These are phyloP conservation scores for Drosophila subobscura DNA, from an alignment of 1,140 invertebrate genomes.

Conservation along the genomic window DNA sequence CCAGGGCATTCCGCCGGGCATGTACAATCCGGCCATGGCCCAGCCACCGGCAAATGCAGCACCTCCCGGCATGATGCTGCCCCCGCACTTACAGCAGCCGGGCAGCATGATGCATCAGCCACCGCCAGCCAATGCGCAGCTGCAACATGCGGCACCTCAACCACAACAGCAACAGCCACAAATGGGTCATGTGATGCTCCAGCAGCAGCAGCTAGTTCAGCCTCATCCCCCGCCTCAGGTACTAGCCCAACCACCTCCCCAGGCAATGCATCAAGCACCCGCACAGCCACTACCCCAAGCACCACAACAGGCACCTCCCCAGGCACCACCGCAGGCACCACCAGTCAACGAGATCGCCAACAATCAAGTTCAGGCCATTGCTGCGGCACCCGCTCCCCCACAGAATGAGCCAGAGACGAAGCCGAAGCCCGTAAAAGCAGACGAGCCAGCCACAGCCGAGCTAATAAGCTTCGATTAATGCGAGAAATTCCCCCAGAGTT, in stretches of 20 bases:
- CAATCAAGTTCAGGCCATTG: constrained; percentile 66
- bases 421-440: constrained; percentile 69
- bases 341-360: constrained; percentile 56
- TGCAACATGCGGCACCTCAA: constrained; percentile 29
- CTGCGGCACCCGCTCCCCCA: constrained; percentile 78
- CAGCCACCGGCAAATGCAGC: constrained; percentile 47
- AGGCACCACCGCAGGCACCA: constrained; percentile 61
- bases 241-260: constrained; percentile 54
- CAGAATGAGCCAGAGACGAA: constrained; percentile 76
- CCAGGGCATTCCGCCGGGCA: constrained; percentile 64
- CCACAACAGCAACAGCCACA: constrained; percentile 57
- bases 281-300: constrained; percentile 53
- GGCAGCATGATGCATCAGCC: constrained; percentile 36
- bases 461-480: constrained; percentile 89
- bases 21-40: constrained; percentile 60
- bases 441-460: constrained; percentile 87
- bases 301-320: constrained; percentile 60
- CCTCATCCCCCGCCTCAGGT: constrained; percentile 72
- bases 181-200: constrained; percentile 82
- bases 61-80: constrained; percentile 74
- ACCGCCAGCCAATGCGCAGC: constrained; percentile 43
- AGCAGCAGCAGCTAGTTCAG: constrained; percentile 75
- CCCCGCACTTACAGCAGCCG: constrained; percentile 29
- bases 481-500: constrained; percentile 16
- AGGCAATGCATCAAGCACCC: background rate